Base-by-base conservation (phyloP, 2,888 invertebrate genomes). In the Diachrysia chrysitis region DNA sequence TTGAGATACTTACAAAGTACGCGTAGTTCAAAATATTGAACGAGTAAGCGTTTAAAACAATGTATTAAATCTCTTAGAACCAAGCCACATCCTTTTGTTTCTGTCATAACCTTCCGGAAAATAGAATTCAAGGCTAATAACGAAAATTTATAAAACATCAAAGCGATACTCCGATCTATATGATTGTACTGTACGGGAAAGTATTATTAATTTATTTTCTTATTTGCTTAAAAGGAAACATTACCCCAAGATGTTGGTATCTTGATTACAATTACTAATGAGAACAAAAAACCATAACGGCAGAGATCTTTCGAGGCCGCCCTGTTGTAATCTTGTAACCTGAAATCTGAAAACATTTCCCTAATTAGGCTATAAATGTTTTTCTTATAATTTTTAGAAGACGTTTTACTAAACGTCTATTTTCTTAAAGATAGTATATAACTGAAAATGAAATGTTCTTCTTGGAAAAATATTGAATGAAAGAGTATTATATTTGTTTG, bases 241-340 rank as follows among this genome's bases (percentile, higher is more conserved):
- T 83, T 76, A 82, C 76, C 78, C 71, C 85, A 71, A 76, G 83
- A 85, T 69, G 71, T 74, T 74, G 78, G 60, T 77, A 85, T 82
- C 71, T 85, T 86, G 66, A 87, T 83, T 78, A 90, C 85, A 85
- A 88, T 79, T 21, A 91, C 79, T 83, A 93, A 88, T 78, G 84
- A 86, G 70, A 91, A 87, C 82, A 90, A 87, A 89, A 89, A 86
- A 69, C 79, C 74, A 78, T 76, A 85, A 82, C 84, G 81, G 78
- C 84, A 85, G 67, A 79, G 85, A 85, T 87, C 80, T 85, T 82
- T 85, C 66, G 91, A 83, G 66, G 78, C 83, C 32, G 89, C 94
- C 71, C 84, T 83, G 88, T 92, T 94, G 90, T 90, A 94, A 87
- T 95, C 94, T 91, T 95, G 95, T 91, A 95, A 89, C 85, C 95